Conservation (phyloP, 2,888 invertebrate genomes). For the Coecobrya sp. region DNA sequence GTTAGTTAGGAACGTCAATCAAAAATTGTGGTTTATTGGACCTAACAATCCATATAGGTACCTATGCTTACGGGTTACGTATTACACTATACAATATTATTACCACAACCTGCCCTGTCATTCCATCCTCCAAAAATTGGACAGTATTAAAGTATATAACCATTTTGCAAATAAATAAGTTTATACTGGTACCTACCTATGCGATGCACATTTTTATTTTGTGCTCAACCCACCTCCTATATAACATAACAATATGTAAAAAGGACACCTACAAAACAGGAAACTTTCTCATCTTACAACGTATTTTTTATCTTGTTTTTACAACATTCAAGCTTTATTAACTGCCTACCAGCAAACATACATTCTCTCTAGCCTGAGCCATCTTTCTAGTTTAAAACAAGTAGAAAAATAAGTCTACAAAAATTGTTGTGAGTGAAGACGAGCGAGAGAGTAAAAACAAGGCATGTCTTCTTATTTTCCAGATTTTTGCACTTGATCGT, state of each 20-base stretch:
- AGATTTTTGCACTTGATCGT: conserved; percentile 70
- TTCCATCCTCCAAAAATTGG: too few species aligned
- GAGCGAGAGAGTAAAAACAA: conserved; percentile 23
- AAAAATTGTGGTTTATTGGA: not conserved
- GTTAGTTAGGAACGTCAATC: not conserved
- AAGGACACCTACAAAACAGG: not conserved
- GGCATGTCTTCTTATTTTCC: conserved; percentile 61
- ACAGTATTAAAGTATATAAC: too few species aligned
- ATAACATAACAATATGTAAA: too few species aligned
- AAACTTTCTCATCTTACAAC: not conserved
- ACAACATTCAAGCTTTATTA: not conserved
- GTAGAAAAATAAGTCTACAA: not conserved
- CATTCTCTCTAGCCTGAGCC: too few species aligned
- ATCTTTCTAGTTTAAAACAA: not conserved
- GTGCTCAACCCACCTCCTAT: too few species aligned
- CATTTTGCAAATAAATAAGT: too few species aligned
- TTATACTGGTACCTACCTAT: too few species aligned
- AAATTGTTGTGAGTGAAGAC: not conserved
- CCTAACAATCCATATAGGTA: not conserved
- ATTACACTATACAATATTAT: too few species aligned
- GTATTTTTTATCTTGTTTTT: not conserved
- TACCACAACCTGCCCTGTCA: too few species aligned
- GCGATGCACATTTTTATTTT: too few species aligned
- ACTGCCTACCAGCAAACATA: not conserved
- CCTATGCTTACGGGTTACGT: too few species aligned